A percentile compares a stretch with the other conserved stretches of the same genome.
phyloP scores from a whole-genome alignment of 2,797 vertebrate genomes.

The Cynodonichthys magdalenae region DNA sequence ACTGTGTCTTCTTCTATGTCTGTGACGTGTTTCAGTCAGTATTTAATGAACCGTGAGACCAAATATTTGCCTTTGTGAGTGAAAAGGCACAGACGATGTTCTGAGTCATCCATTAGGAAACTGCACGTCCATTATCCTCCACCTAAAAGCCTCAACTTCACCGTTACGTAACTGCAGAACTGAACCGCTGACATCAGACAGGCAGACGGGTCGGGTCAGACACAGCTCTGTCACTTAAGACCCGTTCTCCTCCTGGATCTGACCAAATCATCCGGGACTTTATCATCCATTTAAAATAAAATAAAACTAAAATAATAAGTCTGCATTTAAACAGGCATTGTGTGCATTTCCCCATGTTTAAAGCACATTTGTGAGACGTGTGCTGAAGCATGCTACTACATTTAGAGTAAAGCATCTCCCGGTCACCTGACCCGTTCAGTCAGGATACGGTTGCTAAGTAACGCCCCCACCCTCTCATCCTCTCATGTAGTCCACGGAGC shows the following conservation, averaged over 20 bases:
- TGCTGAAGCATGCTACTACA: conserved; percentile 46
- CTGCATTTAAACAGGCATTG: background rate
- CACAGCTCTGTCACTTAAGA: background rate
- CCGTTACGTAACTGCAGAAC: conserved; percentile 44
- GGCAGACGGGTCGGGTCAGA: conserved; percentile 18
- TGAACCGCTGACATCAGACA: conserved; percentile 7
- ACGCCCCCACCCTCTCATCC: conserved; percentile 44
- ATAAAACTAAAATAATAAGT: background rate
- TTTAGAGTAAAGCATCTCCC: conserved; percentile 51
- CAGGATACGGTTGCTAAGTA: conserved; percentile 74
- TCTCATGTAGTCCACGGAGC: conserved; percentile 37
- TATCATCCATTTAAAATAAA: no score
- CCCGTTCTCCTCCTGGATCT: no score
- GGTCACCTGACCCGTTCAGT: conserved; percentile 66
- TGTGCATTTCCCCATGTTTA: background rate
- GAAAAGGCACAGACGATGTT: background rate
- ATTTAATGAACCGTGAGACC: no score
- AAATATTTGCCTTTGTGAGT: no score
- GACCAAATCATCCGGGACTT: no score
- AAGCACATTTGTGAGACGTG: background rate
- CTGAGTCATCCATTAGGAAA: conserved; percentile 24
- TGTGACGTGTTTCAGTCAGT: no score
- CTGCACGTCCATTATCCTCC: conserved; percentile 18
- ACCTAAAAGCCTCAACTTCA: conserved; percentile 13
- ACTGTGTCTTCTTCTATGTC: no score